These are phyloP conservation scores for Furcula furcula DNA, from an alignment of 2,888 invertebrate species.

Conservation along the genomic window DNA sequence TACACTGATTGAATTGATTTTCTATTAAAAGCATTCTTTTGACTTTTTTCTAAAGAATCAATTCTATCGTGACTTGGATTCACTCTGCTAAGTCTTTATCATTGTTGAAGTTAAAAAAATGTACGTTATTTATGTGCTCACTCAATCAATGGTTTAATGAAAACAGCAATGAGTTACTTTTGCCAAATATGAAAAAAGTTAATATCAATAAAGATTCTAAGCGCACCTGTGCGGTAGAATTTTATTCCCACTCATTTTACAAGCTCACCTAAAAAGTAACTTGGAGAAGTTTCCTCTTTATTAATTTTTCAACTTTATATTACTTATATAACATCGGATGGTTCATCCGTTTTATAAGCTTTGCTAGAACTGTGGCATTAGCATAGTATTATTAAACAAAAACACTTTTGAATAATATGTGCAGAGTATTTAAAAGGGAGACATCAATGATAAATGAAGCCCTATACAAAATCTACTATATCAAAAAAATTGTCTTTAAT, in stretches of 20 bases:
- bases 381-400: constrained; percentile 27
- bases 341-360: constrained; percentile 57
- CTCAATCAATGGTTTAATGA: constrained; percentile 17
- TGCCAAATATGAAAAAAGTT: constrained; percentile 60
- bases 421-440: too few relatives aligned
- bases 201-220: constrained; percentile 78
- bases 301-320: constrained; percentile 82
- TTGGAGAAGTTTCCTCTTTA: constrained; percentile 77
- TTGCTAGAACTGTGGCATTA: constrained; percentile 28
- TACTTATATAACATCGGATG: constrained; percentile 70
- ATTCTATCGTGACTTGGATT: constrained; percentile 60
- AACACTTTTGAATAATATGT: constrained; percentile 8
- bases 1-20: constrained; percentile 71
- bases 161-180: constrained; percentile 33
- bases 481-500: too few relatives aligned
- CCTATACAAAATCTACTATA: too few relatives aligned
- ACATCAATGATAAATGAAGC: too few relatives aligned
- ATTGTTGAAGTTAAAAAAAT: constrained; percentile 18
- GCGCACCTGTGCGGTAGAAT: constrained; percentile 79
- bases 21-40: constrained; percentile 58
- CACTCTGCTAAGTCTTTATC: constrained; percentile 45
- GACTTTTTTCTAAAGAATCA: constrained; percentile 46
- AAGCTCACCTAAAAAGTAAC: constrained; percentile 77
- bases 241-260: constrained; percentile 81
- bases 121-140: constrained; percentile 16